Conservation (phyloP, 2,113 vertebrate genomes). For the Psammodynastes pulverulentus region DNA sequence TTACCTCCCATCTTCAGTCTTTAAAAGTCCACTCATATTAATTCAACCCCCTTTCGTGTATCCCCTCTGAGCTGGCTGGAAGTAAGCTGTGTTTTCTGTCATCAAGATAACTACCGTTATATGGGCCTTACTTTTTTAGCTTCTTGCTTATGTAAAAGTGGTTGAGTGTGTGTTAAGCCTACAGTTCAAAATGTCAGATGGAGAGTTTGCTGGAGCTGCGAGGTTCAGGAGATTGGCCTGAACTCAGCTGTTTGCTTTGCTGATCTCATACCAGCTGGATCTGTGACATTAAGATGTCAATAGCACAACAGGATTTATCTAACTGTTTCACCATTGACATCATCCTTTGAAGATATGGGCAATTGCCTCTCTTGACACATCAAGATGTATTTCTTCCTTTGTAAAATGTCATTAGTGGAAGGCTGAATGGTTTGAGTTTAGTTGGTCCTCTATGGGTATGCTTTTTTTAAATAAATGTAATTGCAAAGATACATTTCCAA, state of each 20-base stretch:
- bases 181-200: conserved; percentile 50
- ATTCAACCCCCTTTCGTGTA: neutral
- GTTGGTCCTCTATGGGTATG: neutral
- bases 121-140: neutral
- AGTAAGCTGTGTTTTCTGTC: conserved; percentile 22
- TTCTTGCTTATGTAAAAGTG: conserved; percentile 48
- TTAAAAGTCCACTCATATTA: conserved; percentile 27
- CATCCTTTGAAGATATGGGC: conserved; percentile 64
- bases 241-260: conserved; percentile 41
- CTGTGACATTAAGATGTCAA: conserved; percentile 62
- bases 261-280: conserved; percentile 52
- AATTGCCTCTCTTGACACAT: conserved; percentile 62
- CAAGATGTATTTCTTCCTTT: conserved; percentile 62
- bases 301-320: conserved; percentile 67
- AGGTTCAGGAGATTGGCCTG: conserved; percentile 51
- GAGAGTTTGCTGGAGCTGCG: conserved; percentile 46
- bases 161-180: conserved; percentile 20
- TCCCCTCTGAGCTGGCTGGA: conserved; percentile 30
- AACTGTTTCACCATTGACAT: conserved; percentile 65
- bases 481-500: neutral
- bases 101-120: conserved; percentile 26
- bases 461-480: neutral
- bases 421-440: conserved; percentile 5
- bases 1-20: neutral
- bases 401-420: conserved; percentile 16